Evolutionary conservation across 1,140 invertebrate species (phyloP).

Genomic region (Antheraea pernyi): DNA sequence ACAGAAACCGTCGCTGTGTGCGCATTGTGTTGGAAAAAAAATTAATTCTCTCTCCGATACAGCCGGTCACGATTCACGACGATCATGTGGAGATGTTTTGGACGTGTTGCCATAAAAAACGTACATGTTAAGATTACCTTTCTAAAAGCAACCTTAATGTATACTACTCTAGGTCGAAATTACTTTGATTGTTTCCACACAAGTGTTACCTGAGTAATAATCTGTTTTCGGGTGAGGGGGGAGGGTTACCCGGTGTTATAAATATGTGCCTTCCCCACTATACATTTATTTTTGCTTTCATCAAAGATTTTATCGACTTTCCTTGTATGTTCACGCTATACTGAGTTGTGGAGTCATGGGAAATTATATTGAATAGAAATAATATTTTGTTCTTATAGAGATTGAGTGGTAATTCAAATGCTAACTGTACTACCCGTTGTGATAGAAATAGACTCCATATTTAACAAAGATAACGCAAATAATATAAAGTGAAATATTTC

Average conservation of each 20-base stretch:
- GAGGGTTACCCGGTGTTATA: background rate
- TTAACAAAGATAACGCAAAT: no score
- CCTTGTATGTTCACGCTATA: background rate
- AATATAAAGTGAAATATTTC: no score
- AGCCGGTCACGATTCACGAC: conserved; percentile 11
- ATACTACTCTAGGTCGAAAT: background rate
- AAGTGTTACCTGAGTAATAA: background rate
- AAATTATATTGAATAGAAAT: background rate
- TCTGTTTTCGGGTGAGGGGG: background rate
- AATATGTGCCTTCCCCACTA: background rate
- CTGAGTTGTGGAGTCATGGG: background rate
- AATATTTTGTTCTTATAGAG: background rate
- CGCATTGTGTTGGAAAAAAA: conserved; percentile 3
- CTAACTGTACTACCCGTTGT: no score
- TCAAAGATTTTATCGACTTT: background rate
- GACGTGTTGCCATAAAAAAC: conserved; percentile 9
- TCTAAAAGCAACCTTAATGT: background rate
- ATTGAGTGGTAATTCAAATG: no score
- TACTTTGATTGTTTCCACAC: background rate
- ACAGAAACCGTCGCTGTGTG: background rate
- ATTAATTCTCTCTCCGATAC: conserved; percentile 7
- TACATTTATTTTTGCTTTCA: background rate
- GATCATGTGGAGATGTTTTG: background rate
- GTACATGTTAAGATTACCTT: background rate
- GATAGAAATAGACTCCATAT: no score